Base-by-base conservation (phyloP, 92 coral and sea anemone genomes). In the Epizoanthus stellaris region DNA sequence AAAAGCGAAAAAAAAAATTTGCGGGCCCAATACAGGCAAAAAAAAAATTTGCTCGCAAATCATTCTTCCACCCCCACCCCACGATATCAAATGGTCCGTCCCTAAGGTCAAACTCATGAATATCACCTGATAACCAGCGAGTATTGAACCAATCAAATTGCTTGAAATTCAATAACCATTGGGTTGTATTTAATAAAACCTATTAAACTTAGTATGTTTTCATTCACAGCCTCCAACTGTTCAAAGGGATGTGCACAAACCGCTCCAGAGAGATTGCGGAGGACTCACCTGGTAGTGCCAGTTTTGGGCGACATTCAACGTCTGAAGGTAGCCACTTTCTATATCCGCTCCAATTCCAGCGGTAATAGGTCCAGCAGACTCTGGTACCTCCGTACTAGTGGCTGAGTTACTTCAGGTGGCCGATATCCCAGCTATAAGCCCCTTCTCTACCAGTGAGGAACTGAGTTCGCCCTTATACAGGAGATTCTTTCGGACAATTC, bases 401-500 rank as follows among this genome's bases (percentile, higher is more conserved):
- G 94, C 90, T 11, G 89, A 88, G 74, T 73, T 91, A 10, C 92
- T 91, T 16, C 87, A 86, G 60, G 92, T 91, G 9, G 94, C 85
- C 11, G 81, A 84, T 5, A 77, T 91, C 12, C 90, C 92, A 15
- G 62, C 85, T 3, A 30, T 91, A 34, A 91, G 94, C 39, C 89
- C 87, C 5, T 87, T 80, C 23, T 90, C 87, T 0, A 89, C 89
- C 6, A 92, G 95, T 25, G 91, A 89, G 70, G 93, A 89, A 57
- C 84, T 92, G 21, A 89, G 85, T 61, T 61, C 81, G 4, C 81
- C 85, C 17, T 70, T 75, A 56, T 90, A 92, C 71, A 77, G 56
- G 19, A 67, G 80, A 10, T 92, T 89, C 67, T 91, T 83, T 45
- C 82, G 92, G 11, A 89, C 92, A 16, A 80, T 89, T 16, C 95